These are phyloP conservation scores for Podarcis siculus DNA, from an alignment of 2,797 vertebrate genomes.

Conservation along the genomic window DNA sequence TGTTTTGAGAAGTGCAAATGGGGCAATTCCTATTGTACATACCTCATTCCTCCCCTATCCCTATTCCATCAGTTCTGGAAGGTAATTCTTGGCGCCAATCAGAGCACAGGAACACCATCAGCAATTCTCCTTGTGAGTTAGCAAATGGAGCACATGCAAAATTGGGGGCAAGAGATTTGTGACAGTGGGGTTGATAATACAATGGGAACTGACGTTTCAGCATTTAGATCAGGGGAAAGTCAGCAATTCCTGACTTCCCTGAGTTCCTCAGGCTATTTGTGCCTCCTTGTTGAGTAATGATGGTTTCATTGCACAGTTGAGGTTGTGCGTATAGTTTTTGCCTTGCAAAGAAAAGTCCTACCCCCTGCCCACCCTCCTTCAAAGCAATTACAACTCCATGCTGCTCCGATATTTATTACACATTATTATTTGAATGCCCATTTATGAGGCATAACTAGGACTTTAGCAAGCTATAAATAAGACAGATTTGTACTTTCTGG, in stretches of 20 bases:
- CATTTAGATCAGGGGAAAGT: background rate
- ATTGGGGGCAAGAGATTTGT: no score
- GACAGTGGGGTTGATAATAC: background rate
- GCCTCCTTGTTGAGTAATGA: background rate
- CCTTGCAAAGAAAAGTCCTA: constrained; percentile 17
- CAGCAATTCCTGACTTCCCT: background rate
- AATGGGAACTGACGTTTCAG: background rate
- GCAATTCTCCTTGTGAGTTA: background rate
- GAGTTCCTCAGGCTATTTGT: background rate
- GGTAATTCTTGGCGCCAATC: background rate
- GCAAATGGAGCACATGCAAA: background rate
- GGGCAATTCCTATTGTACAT: no score
- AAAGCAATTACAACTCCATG: constrained; percentile 45
- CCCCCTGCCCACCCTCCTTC: background rate
- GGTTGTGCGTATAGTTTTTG: constrained; percentile 27
- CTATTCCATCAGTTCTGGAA: background rate
- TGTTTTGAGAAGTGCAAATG: no score
- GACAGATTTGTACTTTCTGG: constrained; percentile 73
- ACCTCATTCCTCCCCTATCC: no score
- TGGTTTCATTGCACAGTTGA: constrained; percentile 12
- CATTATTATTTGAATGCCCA: constrained; percentile 62
- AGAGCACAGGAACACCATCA: background rate
- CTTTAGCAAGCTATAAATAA: constrained; percentile 71
- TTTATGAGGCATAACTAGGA: constrained; percentile 71
- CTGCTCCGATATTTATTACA: constrained; percentile 67